phyloP scores from a whole-genome alignment of 2,888 invertebrate genomes.

The Polyploca ridens region DNA sequence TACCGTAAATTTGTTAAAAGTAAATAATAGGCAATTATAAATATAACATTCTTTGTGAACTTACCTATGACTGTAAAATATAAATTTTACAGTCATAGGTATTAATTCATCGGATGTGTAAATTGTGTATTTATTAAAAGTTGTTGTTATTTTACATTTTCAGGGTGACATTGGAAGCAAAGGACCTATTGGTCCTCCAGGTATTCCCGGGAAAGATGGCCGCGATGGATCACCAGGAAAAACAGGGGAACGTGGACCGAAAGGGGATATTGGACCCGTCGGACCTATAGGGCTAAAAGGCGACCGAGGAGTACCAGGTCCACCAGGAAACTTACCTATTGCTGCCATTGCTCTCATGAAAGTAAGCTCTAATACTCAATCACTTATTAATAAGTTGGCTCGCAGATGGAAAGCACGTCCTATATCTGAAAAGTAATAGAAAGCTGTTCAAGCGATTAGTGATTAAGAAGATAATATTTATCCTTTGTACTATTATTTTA shows the following conservation, averaged over 20 bases:
- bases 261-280: conserved; percentile 75
- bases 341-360: conserved; percentile 41
- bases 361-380: conserved; percentile 24
- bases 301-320: conserved; percentile 74
- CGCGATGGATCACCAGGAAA: conserved; percentile 86
- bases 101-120: no score
- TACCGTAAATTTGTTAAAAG: no score
- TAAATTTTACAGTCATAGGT: no score
- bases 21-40: no score
- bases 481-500: conserved; percentile 18
- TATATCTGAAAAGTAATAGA: neutral
- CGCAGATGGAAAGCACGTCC: no score
- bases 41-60: no score
- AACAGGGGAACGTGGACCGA: conserved; percentile 86
- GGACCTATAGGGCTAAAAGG: conserved; percentile 82
- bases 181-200: conserved; percentile 83
- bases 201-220: conserved; percentile 55
- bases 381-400: neutral
- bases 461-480: neutral
- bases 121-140: neutral
- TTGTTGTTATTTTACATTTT: neutral
- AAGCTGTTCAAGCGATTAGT: no score
- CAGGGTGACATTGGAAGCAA: conserved; percentile 89
- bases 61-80: no score
- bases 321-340: conserved; percentile 43